Base-by-base conservation (phyloP, 1,140 invertebrate genomes). In the Battus philenor region DNA sequence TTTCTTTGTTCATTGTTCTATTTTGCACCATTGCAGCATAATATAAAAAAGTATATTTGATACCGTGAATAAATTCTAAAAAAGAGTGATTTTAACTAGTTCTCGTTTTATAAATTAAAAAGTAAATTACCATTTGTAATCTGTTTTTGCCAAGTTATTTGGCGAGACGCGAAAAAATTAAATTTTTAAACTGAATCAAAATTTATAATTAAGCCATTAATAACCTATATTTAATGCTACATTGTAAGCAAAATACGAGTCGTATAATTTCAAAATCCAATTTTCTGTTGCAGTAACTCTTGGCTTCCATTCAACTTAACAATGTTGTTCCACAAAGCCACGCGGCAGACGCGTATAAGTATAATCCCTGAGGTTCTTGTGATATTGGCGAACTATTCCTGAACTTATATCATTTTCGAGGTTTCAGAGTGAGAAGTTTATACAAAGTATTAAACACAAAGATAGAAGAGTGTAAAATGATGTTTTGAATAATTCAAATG, bases 401-500 rank as follows among this genome's bases (percentile, higher is more conserved):
- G 22, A 63, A 69, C 47, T 56, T 66, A 51, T 48, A 67, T 68
- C 65, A 74, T 74, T 77, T 76, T 55, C 60, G 44, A 45, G 41
- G 55, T 47, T 49, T 53, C 47, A 54, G 54, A 45, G 59, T 33
- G 45, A 64, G 59, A 50, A 50, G 68, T 70, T 72, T 66, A 66
- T 65, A 53, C 51, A 59, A 77, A 75, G 64, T 75, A 75, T 73
- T 64, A 56, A 69, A 61, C 68, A 63, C 54, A 59, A 72, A 72
- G 52, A 68, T 67, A 74, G 72, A 58, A 16, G 51, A 49, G 51
- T 52, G 49, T 33, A 47, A 48, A 54, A 34, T 39, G 47, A 49
- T 59, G 58, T 59, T 74, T 59, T 74, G 73, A 77, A 77, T 74
- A 70, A 77, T 68, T 64, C 66, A 72, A 63, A 66, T 58, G 58